A percentile compares a stretch with the other conserved stretches of the same genome.
Conservation (phyloP, 2,797 vertebrate species). For the Squalus acanthias region DNA sequence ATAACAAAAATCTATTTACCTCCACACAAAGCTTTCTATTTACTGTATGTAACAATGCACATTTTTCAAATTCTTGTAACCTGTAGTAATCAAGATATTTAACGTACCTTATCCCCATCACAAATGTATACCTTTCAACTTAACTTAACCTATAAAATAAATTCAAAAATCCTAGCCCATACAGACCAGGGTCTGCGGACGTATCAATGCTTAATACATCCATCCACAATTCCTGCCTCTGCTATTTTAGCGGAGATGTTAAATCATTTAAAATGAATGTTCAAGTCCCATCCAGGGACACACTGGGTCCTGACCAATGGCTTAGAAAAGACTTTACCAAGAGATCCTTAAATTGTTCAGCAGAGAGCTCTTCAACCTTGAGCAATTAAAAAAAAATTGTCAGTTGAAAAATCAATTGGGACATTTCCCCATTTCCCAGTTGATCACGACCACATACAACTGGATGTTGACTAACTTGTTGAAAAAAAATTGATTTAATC, state of each 20-base stretch:
- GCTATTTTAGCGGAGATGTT: neutral
- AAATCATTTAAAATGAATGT: too few species aligned
- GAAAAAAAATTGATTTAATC: neutral
- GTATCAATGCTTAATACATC: neutral
- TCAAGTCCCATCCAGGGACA: too few species aligned
- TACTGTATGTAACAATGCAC: neutral
- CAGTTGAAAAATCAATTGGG: neutral
- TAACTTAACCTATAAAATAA: neutral
- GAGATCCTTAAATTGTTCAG: neutral
- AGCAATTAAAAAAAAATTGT: neutral
- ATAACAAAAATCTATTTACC: neutral
- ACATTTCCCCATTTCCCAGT: neutral
- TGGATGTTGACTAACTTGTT: neutral
- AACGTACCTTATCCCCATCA: neutral
- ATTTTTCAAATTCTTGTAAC: neutral
- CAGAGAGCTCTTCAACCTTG: neutral
- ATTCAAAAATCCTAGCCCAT: neutral
- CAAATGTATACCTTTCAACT: neutral
- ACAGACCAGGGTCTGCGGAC: neutral
- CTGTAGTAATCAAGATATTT: neutral
- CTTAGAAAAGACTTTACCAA: neutral
- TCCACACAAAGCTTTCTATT: neutral
- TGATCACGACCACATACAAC: neutral
- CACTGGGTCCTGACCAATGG: neutral
- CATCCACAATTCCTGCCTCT: neutral